Evolutionary conservation across 2,113 vertebrate genomes (phyloP).

Genomic region (Harpagus bidentatus): DNA sequence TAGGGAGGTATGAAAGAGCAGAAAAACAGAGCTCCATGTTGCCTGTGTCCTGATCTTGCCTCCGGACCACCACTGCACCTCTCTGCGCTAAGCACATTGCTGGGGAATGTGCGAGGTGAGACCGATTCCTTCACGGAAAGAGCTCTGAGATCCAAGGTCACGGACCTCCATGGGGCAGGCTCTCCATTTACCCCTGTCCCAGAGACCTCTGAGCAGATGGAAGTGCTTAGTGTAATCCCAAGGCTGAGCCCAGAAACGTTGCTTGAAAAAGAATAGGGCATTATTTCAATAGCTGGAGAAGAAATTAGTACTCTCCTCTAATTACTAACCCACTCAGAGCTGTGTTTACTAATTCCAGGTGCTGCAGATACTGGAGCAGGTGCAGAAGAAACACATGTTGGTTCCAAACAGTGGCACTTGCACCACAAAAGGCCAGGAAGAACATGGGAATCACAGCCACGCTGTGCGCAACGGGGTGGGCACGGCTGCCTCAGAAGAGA

Average conservation of each 20-base stretch:
- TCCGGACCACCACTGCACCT: fast-evolving
- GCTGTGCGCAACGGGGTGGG: neutral
- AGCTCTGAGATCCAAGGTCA: neutral
- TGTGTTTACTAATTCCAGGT: slow-evolving; percentile 64
- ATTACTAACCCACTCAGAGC: neutral
- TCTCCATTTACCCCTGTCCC: neutral
- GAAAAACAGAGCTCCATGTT: neutral
- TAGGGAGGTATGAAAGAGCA: neutral
- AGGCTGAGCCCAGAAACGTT: fast-evolving
- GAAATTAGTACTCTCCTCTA: neutral
- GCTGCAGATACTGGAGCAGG: slow-evolving; percentile 83
- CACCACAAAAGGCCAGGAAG: neutral
- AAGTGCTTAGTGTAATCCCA: neutral
- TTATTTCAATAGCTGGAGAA: neutral
- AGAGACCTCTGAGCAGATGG: neutral
- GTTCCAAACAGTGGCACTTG: neutral
- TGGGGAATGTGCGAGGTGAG: neutral
- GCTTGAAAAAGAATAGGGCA: neutral
- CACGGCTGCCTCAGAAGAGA: neutral
- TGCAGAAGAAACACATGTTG: slow-evolving; percentile 69
- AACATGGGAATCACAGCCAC: fast-evolving
- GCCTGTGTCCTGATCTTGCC: neutral
- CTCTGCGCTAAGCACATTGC: neutral
- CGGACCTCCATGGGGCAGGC: fast-evolving
- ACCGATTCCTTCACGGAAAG: fast-evolving